These are phyloP conservation scores for Trematomus bernacchii DNA, from an alignment of 2,797 vertebrate species.

Conservation along the genomic window DNA sequence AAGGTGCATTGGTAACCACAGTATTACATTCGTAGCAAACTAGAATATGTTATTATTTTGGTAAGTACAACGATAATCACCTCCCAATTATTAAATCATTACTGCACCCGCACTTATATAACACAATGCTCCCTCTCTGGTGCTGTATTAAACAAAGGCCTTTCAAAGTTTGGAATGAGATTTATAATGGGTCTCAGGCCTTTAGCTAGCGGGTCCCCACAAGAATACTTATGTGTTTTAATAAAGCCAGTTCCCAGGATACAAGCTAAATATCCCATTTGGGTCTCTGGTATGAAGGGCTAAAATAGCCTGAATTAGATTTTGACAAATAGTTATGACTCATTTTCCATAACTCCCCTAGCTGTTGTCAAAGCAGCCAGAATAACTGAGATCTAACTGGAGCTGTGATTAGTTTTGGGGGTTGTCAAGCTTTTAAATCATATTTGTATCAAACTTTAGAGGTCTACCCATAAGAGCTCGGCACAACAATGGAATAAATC, in stretches of 20 bases:
- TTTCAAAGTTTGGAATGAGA: constrained; percentile 38
- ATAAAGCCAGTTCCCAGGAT: constrained; percentile 54
- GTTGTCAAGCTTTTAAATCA: not conserved
- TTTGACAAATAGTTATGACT: constrained; percentile 51
- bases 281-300: constrained; percentile 32
- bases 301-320: constrained; percentile 40
- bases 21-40: not conserved
- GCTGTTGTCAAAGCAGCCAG: constrained; percentile 6
- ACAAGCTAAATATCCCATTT: constrained; percentile 39
- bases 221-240: constrained; percentile 58
- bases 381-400: not conserved
- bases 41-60: not conserved
- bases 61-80: not conserved
- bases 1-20: not conserved
- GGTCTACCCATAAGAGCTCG: not conserved
- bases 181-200: constrained; percentile 40
- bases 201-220: constrained; percentile 28
- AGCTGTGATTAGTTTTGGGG: not conserved
- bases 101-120: constrained; percentile 11
- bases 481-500: not conserved
- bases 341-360: constrained; percentile 18
- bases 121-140: constrained; percentile 17
- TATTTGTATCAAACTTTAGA: not conserved
- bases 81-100: not conserved
- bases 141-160: constrained; percentile 30